phyloP scores from a whole-genome alignment of 92 coral and sea anemone genomes.

The Palythoa caribaeorum region DNA sequence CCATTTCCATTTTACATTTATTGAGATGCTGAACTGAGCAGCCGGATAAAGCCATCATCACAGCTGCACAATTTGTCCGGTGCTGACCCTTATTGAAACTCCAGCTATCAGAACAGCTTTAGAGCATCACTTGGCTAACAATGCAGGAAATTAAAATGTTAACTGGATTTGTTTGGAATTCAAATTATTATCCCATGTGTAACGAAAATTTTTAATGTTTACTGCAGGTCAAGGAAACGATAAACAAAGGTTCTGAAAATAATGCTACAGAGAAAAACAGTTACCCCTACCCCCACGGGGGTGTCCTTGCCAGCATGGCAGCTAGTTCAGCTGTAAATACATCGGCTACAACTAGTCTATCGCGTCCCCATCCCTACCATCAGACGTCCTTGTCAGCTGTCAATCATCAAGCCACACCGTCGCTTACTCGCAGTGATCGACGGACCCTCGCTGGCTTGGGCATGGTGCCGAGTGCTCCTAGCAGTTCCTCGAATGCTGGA shows the following conservation, averaged over 20 bases:
- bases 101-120: too few species aligned
- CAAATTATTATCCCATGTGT: not conserved
- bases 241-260: slow-evolving; percentile 5
- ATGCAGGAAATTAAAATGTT: too few species aligned
- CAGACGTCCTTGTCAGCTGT: slow-evolving; percentile 68
- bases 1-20: too few species aligned
- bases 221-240: slow-evolving; percentile 12
- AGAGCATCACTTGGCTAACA: too few species aligned
- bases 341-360: slow-evolving; percentile 32
- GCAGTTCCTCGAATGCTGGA: slow-evolving; percentile 42
- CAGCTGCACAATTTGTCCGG: too few species aligned
- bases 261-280: slow-evolving; percentile 14
- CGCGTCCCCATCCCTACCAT: slow-evolving; percentile 81
- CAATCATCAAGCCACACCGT: slow-evolving; percentile 70
- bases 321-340: slow-evolving; percentile 50
- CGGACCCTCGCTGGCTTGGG: slow-evolving; percentile 88
- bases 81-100: too few species aligned
- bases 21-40: too few species aligned
- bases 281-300: slow-evolving; percentile 26
- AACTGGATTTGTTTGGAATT: not conserved
- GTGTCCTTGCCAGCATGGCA: slow-evolving; percentile 40
- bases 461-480: slow-evolving; percentile 75
- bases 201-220: not conserved
- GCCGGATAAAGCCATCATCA: too few species aligned
- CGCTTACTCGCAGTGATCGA: slow-evolving; percentile 80